These are phyloP conservation scores for Frankliniella fusca DNA, from an alignment of 2,888 invertebrate genomes.

Conservation along the genomic window DNA sequence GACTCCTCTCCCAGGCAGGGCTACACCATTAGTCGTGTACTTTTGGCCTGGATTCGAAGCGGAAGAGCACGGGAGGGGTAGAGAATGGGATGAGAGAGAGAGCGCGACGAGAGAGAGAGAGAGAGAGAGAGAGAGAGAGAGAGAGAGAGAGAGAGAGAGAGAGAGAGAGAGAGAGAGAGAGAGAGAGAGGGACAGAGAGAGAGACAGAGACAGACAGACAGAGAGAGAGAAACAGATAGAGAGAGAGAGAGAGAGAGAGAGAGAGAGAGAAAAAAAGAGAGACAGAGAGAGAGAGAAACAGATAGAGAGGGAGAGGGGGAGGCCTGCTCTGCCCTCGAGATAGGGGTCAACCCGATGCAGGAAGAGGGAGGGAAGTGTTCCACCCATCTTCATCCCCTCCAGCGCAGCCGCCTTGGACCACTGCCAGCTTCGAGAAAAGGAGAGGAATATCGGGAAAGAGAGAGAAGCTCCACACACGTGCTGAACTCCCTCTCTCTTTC, in stretches of 20 bases:
- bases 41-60: not conserved
- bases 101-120: not conserved
- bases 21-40: too few relatives aligned
- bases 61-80: not conserved
- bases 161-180: conserved; percentile 1
- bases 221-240: too few relatives aligned
- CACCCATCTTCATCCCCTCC: not conserved
- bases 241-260: too few relatives aligned
- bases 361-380: not conserved
- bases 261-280: too few relatives aligned
- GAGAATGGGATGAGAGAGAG: not conserved
- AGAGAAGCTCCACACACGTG: too few relatives aligned
- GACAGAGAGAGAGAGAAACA: too few relatives aligned
- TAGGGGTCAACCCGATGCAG: conserved; percentile 19
- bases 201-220: not conserved
- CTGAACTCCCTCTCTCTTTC: not conserved
- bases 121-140: not conserved
- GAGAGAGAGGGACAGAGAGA: not conserved
- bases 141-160: conserved; percentile 1
- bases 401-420: not conserved
- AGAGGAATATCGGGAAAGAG: too few relatives aligned
- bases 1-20: too few relatives aligned
- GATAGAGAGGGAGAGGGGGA: not conserved
- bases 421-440: not conserved
- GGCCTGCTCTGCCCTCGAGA: not conserved